These are phyloP conservation scores for Lanius collurio DNA, from an alignment of 2,113 vertebrate species.

Conservation along the genomic window DNA sequence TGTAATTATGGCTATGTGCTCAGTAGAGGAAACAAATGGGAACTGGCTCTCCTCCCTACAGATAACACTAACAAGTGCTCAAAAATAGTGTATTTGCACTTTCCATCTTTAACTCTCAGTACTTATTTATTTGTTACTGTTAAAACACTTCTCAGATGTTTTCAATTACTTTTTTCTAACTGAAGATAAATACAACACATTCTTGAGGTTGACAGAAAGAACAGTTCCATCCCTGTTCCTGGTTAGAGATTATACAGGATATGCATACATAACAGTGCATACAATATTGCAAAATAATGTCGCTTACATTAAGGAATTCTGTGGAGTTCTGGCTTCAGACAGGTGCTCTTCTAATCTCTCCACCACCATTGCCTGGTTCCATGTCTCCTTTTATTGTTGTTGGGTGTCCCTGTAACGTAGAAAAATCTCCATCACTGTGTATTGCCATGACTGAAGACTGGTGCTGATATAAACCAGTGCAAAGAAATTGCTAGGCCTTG, in stretches of 20 bases:
- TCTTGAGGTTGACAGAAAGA: background rate
- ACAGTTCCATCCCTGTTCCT: background rate
- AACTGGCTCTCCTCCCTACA: background rate
- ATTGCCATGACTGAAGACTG: background rate
- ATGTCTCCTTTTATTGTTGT: background rate
- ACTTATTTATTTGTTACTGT: background rate
- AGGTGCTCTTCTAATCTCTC: background rate
- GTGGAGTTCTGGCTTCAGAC: background rate
- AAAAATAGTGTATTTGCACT: background rate
- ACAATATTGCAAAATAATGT: background rate
- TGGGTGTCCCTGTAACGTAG: background rate
- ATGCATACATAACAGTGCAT: background rate
- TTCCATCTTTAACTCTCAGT: background rate
- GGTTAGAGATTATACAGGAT: background rate
- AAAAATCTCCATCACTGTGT: background rate
- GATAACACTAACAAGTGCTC: background rate
- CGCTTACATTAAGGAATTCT: accelerated
- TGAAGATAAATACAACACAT: background rate
- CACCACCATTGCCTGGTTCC: background rate
- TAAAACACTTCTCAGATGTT: background rate
- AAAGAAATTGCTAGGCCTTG: background rate
- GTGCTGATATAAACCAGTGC: accelerated
- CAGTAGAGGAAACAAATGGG: background rate
- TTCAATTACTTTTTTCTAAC: background rate
- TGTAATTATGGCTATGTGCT: background rate